Evolutionary conservation across 2,888 invertebrate species (phyloP), one percentile per base, ranked within the genome.

Genomic region (Lycaena phlaeas): DNA sequence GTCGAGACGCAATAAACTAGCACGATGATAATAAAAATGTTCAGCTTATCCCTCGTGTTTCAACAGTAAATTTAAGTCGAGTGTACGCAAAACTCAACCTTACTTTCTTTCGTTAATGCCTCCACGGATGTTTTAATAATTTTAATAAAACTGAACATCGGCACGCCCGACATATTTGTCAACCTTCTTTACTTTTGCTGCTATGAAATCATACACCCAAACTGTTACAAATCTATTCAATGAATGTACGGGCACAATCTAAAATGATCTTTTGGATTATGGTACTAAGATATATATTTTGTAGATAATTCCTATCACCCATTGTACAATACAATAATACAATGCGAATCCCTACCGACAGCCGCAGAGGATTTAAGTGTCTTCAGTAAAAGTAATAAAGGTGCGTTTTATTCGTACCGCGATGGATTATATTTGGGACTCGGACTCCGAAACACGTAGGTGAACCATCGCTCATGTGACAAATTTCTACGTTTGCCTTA

Each of bases 391-490:
- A 78, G 82, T 77, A 78, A 82, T 82, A 84, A 81, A 84, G 82
- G 79, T 81, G 79, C 77, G 68, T 82, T 84, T 81, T 81, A 81
- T 79, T 77, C 76, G 79, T 58, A 62, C 68, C 53, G 56, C 56
- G 61, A 66, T 59, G 68, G 77, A 81, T 82, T 82, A 79, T 79
- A 76, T 78, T 79, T 70, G 77, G 77, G 78, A 84, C 79, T 78
- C 75, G 71, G 72, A 68, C 66, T 66, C 65, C 70, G 75, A 68
- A 76, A 79, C 84, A 84, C 84, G 84, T 82, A 81, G 81, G 74
- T 79, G 75, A 73, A 76, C 84, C 82, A 84, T 84, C 82, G 81
- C 82, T 84, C 82, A 84, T 82, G 82, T 84, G 82, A 84, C 82
- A 84, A 84, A 84, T 84, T 84, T 82, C 77, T 79, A 74, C 82